These are phyloP conservation scores for Caenorhabditis imperialis DNA, from an alignment of 2,888 invertebrate species.

Conservation along the genomic window DNA sequence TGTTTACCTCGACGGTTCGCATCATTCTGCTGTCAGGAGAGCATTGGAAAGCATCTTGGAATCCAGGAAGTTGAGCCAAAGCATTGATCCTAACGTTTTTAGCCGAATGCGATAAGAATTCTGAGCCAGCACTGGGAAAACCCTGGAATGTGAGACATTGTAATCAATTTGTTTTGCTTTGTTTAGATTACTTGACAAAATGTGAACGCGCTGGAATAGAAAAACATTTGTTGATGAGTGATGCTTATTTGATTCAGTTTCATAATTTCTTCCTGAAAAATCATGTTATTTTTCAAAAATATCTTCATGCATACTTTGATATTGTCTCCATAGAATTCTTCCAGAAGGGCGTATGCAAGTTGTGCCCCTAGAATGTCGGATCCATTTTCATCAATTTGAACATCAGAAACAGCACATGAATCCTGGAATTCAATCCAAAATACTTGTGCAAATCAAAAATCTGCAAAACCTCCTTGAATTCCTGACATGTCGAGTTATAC, in stretches of 20 bases:
- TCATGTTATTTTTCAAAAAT: not conserved
- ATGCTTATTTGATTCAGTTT: not conserved
- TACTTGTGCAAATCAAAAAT: not conserved
- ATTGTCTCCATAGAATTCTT: not conserved
- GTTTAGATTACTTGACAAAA: not conserved
- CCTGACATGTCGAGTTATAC: constrained; percentile 7
- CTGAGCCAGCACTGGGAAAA: too few species aligned
- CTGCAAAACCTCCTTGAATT: constrained; percentile 12
- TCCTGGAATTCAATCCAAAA: not conserved
- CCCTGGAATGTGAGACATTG: not conserved
- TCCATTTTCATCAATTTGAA: constrained; percentile 29
- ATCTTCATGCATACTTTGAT: not conserved
- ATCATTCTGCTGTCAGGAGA: constrained; percentile 9
- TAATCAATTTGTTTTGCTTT: not conserved
- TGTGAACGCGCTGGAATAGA: constrained; percentile 7
- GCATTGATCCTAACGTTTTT: constrained; percentile 7
- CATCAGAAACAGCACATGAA: not conserved
- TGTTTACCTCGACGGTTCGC: not conserved
- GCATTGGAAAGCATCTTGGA: constrained; percentile 19
- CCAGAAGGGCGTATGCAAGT: constrained; percentile 15
- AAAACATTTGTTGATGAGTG: constrained; percentile 12
- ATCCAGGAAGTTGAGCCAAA: constrained; percentile 8
- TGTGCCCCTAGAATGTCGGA: constrained; percentile 20
- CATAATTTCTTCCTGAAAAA: constrained; percentile 3
- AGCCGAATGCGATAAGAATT: too few species aligned